Evolutionary conservation across 2,797 vertebrate species (phyloP), one percentile per base, ranked within the genome.

Genomic region (Pseudopleuronectes americanus): DNA sequence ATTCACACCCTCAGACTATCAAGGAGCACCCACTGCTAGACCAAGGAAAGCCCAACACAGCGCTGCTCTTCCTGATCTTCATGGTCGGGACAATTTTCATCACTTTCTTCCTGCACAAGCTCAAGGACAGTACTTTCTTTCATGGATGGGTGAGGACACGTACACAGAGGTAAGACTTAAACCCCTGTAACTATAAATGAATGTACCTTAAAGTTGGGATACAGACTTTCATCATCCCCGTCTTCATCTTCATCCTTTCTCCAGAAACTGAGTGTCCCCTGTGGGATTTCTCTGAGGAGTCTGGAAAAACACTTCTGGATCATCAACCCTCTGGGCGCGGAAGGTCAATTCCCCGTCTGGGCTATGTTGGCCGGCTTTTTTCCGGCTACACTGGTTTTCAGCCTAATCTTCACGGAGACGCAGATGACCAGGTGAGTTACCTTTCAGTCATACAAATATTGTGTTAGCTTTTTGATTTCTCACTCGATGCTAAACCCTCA

Each of bases 341-440:
- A 91, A 0, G 80, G 75, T 0, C 2, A 87, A 4, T 99, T 99
- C 73, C 98, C 98, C 0, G 75, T 98, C 79, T 99, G 98, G 98
- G 98, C 99, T 97, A 99, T 99, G 97, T 95, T 97, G 2, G 97
- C 95, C 80, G 97, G 97, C 0, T 92, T 94, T 55, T 90, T 99
- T 56, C 98, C 97, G 0, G 98, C 97, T 10, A 8, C 98, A 60
- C 94, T 98, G 0, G 97, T 99, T 79, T 99, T 99, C 87, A 99
- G 98, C 80, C 97, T 99, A 68, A 99, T 99, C 91, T 99, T 99
- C 87, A 99, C 99, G 97, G 98, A 99, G 93, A 98, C 97, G 0
- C 97, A 99, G 90, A 99, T 99, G 92, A 99, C 98, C 59, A 96
- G 97, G 98, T 99, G 91, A 95, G 97, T 78, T 33, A n/a, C n/a